Base-by-base conservation (phyloP, 1,140 invertebrate species). In the Drosophila takahashii region DNA sequence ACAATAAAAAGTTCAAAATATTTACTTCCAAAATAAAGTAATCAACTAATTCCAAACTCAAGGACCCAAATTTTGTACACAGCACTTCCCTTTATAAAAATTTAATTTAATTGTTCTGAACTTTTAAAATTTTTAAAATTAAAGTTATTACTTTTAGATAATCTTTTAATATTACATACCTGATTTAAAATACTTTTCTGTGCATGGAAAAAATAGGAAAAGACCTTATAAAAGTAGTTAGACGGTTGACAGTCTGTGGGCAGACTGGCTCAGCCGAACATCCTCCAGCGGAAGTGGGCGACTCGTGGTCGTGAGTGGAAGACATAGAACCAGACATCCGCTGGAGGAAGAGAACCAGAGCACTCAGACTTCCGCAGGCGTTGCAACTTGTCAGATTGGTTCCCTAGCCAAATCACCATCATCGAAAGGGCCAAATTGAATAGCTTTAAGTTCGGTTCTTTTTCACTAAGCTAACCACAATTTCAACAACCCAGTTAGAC, bases 211-310 rank as follows among this genome's bases (percentile, higher is more conserved):
- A 18, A 18, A 4, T 29, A 32, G 45, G 5, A 48, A 29, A 15
- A 29, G 8, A 1, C 18, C 34, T 37, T 22, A 5, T 48, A 36
- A 10, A 47, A 15, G 26, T 44, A 22, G 27, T 50, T 26, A 51
- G 60, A 18, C 18, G 47, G 65, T 75, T 58, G 70, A 67, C 75
- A 77, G 22, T 45, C 57, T 50, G 80, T 85, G 73, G 77, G 77
- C 47, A 78, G 78, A 69, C 48, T 59, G 39, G 34, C 50, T 53
- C 11, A 26, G 29, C 42, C 37, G 53, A 50, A 61, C 72, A 70
- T 77, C 75, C 75, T 36, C 36, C 66, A 83, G 47, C 79, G 84
- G 84, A 87, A 87, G 79, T 89, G 84, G 79, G 79, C 72, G 78
- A 78, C 18, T 69, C 18, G 64, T 70, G 60, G 62, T 66, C 60